phyloP scores from a whole-genome alignment of 2,113 vertebrate genomes.

The Alaudala cheleensis region DNA sequence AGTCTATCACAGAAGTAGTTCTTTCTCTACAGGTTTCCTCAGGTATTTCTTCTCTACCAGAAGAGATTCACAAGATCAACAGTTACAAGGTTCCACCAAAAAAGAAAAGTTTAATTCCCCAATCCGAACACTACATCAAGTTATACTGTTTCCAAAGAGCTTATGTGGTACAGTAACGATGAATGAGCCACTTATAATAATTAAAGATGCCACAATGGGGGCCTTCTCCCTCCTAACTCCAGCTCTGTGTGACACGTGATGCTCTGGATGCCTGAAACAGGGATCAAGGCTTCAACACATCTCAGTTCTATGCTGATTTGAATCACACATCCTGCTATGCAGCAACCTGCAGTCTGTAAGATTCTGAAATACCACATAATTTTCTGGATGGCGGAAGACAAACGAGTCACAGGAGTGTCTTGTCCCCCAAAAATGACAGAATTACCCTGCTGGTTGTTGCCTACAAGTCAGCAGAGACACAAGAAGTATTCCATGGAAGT shows the following conservation, averaged over 20 bases:
- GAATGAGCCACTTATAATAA: not conserved
- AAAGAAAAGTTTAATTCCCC: not conserved
- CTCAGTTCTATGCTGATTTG: not conserved
- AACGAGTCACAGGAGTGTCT: not conserved
- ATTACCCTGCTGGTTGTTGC: not conserved
- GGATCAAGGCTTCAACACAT: not conserved
- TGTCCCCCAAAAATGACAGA: rapidly evolving
- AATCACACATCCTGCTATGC: not conserved
- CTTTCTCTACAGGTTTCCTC: not conserved
- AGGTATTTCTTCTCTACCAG: not conserved
- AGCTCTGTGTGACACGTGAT: not conserved
- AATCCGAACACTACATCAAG: not conserved
- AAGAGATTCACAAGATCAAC: not conserved
- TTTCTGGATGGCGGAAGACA: not conserved
- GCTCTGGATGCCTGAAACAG: not conserved
- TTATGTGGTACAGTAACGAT: rapidly evolving
- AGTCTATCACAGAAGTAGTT: rapidly evolving
- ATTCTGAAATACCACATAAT: rapidly evolving
- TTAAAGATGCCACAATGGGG: not conserved
- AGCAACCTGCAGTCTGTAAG: not conserved
- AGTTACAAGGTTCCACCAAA: not conserved
- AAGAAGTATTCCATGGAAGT: not conserved
- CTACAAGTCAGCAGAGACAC: not conserved
- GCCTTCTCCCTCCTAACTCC: not conserved
- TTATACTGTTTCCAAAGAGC: not conserved